These are phyloP conservation scores for Netelia inedita DNA, from an alignment of 2,888 invertebrate species.

Conservation along the genomic window DNA sequence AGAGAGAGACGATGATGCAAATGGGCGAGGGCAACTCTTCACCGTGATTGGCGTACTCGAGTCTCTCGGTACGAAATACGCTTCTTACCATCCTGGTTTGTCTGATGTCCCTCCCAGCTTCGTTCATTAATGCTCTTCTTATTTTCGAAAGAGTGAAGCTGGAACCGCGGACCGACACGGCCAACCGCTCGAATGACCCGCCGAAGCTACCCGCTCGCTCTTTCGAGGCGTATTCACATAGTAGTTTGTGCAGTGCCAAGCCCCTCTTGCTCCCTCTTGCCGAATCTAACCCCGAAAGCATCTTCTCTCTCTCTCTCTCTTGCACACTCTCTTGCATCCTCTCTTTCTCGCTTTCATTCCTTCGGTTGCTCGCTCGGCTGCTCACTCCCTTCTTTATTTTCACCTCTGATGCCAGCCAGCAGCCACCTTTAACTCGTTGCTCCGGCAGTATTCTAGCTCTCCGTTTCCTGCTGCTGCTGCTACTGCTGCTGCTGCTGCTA, in stretches of 20 bases:
- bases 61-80: neutral
- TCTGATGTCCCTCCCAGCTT: slow-evolving; percentile 71
- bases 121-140: slow-evolving; percentile 83
- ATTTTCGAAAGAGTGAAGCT: slow-evolving; percentile 77
- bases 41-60: slow-evolving; percentile 54
- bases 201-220: slow-evolving; percentile 67
- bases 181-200: slow-evolving; percentile 70
- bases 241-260: slow-evolving; percentile 57
- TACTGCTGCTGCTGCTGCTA: slow-evolving; percentile 46
- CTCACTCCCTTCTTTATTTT: slow-evolving; percentile 64
- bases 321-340: slow-evolving; percentile 34
- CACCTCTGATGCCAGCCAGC: slow-evolving; percentile 69
- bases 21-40: slow-evolving; percentile 40
- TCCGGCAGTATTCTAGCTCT: slow-evolving; percentile 49
- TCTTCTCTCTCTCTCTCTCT: slow-evolving; percentile 44
- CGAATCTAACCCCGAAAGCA: slow-evolving; percentile 69
- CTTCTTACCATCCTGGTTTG: slow-evolving; percentile 58
- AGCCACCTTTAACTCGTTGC: slow-evolving; percentile 64
- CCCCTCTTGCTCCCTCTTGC: slow-evolving; percentile 57
- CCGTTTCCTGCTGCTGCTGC: slow-evolving; percentile 17
- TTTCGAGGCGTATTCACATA: slow-evolving; percentile 71
- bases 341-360: slow-evolving; percentile 58
- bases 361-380: slow-evolving; percentile 56
- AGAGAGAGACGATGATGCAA: neutral
- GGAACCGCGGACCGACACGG: slow-evolving; percentile 71